Base-by-base conservation (phyloP, 2,113 vertebrate species). In the Telmatochromis brachygnathus region DNA sequence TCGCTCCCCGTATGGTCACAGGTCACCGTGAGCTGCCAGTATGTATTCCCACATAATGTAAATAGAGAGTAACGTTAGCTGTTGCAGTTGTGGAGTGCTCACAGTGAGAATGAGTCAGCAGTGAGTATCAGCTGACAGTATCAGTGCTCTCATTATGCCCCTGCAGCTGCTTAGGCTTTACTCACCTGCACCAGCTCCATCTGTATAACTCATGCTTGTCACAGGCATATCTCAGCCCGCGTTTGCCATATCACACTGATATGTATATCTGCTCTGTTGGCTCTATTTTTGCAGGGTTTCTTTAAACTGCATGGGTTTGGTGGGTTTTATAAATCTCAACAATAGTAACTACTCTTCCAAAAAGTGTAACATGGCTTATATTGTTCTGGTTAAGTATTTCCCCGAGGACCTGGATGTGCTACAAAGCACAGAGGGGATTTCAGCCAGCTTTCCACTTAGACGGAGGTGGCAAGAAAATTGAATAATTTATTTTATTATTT, bases 21-120 rank as follows among this genome's bases (percentile, higher is more conserved):
- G 86, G 87, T 89, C 85, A 68, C 45, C 6, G 10, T 77, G 7
- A 77, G 80, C 58, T 73, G 73, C 80, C 90, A 49, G 73, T 54
- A 47, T 60, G 87, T 84, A 87, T 89, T 90, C 55, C 75, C 6
- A 86, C 83, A 83, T 58, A 84, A 82, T 85, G 90, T 86, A 84
- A 84, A 88, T 23, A 82, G 70, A 60, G 79, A 89, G 86, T 88
- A 81, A 65, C 5, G 9, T 82, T 56, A 58, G 55, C 30, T 85
- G 12, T 37, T 81, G 49, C 55, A 28, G 42, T 42, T 21, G 42
- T n/a, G 26, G 28, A 87, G 73, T 88, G 81, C 77, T 83, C 49
- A 33, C 13, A 3, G 3, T 79, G 42, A 79, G 12, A 68, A 45
- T 39, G 88, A 87, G 79, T 86, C 89, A 84, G 79, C 81, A 28